These are phyloP conservation scores for Phortica okadai DNA, from an alignment of 2,888 invertebrate species.

Conservation along the genomic window DNA sequence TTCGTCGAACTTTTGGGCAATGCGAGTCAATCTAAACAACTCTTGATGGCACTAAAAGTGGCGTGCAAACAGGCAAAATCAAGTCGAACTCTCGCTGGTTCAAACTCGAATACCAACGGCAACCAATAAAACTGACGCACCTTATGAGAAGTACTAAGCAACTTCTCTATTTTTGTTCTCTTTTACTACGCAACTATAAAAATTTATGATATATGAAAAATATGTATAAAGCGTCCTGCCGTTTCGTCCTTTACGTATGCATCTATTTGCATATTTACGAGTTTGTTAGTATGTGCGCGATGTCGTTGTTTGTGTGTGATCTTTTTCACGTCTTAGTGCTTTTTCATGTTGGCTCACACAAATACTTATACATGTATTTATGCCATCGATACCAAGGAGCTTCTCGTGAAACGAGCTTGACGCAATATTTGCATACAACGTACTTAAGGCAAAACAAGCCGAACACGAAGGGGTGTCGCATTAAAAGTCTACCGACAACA, in stretches of 20 bases:
- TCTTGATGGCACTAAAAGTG: neutral
- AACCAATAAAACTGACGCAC: neutral
- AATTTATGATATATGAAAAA: slow-evolving; percentile 21
- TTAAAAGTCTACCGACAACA: neutral
- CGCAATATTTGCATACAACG: slow-evolving; percentile 52
- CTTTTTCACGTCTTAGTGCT: neutral
- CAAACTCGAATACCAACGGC: neutral
- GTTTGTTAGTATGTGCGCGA: slow-evolving; percentile 10
- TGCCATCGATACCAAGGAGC: slow-evolving; percentile 49
- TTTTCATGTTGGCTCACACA: slow-evolving; percentile 3
- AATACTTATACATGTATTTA: neutral
- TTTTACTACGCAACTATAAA: neutral
- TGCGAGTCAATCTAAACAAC: neutral
- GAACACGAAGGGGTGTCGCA: neutral
- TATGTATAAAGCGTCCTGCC: neutral
- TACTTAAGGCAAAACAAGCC: neutral
- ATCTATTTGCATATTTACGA: slow-evolving; percentile 28
- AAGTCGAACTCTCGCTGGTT: neutral
- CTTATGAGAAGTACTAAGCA: neutral
- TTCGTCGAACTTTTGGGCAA: neutral
- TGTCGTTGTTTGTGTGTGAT: neutral
- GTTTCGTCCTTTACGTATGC: slow-evolving; percentile 5
- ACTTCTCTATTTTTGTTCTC: neutral
- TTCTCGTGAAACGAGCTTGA: slow-evolving; percentile 52
- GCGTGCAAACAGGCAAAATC: slow-evolving; percentile 1